These are phyloP conservation scores for Pachyuromys duprasi DNA, from an alignment of 2,797 vertebrate genomes.

Conservation along the genomic window DNA sequence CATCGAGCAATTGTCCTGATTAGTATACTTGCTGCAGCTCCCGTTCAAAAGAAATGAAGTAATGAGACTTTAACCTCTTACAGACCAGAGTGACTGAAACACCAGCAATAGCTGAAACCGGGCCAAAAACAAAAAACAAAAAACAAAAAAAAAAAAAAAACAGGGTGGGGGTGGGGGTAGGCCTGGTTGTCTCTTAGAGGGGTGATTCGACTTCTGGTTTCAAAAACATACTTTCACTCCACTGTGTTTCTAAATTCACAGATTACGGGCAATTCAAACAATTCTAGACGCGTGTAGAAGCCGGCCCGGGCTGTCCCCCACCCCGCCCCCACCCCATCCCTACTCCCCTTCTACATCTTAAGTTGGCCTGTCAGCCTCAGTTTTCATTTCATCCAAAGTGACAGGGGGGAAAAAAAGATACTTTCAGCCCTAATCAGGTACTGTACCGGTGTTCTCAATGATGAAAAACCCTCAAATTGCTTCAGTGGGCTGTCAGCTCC, in stretches of 20 bases:
- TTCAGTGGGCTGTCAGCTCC: conserved; percentile 74
- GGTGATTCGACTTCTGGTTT: neutral
- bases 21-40: neutral
- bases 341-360: neutral
- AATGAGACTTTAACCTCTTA: neutral
- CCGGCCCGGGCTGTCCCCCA: neutral
- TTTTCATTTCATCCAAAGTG: conserved; percentile 44
- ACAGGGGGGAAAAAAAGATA: conserved; percentile 38
- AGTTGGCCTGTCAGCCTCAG: conserved; percentile 42
- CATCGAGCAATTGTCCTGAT: neutral
- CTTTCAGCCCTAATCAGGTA: conserved; percentile 74
- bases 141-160: neutral
- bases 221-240: neutral
- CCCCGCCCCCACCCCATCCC: neutral
- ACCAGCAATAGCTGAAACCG: neutral
- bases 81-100: neutral
- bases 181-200: neutral
- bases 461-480: conserved; percentile 61
- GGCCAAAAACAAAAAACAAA: no score
- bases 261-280: conserved; percentile 8
- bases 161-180: neutral
- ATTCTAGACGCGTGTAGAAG: neutral
- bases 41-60: conserved; percentile 32
- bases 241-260: neutral
- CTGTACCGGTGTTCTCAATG: conserved; percentile 28